phyloP scores from a whole-genome alignment of 2,888 invertebrate species.

The Heliconius sara region DNA sequence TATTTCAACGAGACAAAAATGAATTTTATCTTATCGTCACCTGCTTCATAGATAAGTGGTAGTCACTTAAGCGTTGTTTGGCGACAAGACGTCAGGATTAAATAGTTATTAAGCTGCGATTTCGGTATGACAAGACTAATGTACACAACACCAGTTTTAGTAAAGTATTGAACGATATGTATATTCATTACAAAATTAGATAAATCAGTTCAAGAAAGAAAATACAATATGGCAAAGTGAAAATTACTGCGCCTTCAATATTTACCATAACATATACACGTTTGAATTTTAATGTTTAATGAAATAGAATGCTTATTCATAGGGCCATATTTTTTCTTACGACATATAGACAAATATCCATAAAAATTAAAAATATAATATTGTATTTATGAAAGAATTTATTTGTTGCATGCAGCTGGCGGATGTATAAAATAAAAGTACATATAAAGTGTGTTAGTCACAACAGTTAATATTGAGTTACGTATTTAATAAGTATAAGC shows the following conservation, averaged over 20 bases:
- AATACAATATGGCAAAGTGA: neutral
- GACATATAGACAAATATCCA: neutral
- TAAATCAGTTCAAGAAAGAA: conserved; percentile 16
- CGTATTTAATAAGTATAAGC: conserved; percentile 15
- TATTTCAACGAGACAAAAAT: conserved; percentile 43
- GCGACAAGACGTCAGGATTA: conserved; percentile 60
- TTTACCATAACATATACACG: neutral
- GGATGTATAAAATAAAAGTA: conserved; percentile 21
- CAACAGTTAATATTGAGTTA: conserved; percentile 8
- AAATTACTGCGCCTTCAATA: neutral
- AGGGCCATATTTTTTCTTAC: neutral
- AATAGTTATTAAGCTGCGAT: conserved; percentile 55
- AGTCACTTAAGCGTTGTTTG: conserved; percentile 50
- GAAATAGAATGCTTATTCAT: neutral
- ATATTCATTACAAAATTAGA: neutral
- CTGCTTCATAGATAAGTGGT: conserved; percentile 46
- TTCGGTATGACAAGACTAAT: conserved; percentile 50
- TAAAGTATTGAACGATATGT: conserved; percentile 30
- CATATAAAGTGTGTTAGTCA: conserved; percentile 25
- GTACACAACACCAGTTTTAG: conserved; percentile 52
- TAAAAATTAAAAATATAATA: conserved; percentile 2
- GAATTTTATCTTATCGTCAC: conserved; percentile 49
- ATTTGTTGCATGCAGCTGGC: conserved; percentile 21
- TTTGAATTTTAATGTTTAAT: neutral
- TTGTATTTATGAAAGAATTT: conserved; percentile 20